Conservation (phyloP, 2,113 vertebrate species). For the Columbina picui region DNA sequence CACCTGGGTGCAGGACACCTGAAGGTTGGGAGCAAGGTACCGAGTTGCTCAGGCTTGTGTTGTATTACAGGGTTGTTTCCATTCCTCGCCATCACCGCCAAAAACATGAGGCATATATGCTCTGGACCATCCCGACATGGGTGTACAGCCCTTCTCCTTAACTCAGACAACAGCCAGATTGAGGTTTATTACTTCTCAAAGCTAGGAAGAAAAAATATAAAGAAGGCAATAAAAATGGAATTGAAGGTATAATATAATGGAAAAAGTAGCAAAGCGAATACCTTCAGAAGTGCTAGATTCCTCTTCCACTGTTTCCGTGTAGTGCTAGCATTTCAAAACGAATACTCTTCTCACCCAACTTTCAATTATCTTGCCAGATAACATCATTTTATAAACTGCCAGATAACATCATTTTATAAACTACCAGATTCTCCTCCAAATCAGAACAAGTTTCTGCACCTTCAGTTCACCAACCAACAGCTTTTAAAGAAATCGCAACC, state of each 20-base stretch:
- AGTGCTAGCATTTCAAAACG: background rate
- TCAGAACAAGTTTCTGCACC: background rate
- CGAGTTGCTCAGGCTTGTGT: background rate
- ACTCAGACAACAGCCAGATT: background rate
- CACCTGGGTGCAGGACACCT: background rate
- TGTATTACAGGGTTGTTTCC: background rate
- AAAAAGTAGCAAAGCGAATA: background rate
- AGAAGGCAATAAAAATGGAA: background rate
- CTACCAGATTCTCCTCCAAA: background rate
- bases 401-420: background rate
- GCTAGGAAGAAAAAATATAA: background rate
- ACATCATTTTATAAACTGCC: background rate
- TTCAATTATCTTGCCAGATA: slow-evolving; percentile 10
- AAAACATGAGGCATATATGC: background rate
- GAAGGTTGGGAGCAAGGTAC: background rate
- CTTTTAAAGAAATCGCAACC: background rate
- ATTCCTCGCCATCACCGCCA: background rate
- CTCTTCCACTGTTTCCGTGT: background rate
- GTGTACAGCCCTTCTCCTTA: background rate
- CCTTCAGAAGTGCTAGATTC: background rate
- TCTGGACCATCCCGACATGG: background rate
- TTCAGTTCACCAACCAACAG: background rate
- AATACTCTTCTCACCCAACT: background rate
- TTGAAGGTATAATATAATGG: background rate
- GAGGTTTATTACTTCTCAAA: background rate